Evolutionary conservation across 1,140 invertebrate genomes (phyloP), one percentile per base, ranked within the genome.

Genomic region (Rhagoletis zephyria): DNA sequence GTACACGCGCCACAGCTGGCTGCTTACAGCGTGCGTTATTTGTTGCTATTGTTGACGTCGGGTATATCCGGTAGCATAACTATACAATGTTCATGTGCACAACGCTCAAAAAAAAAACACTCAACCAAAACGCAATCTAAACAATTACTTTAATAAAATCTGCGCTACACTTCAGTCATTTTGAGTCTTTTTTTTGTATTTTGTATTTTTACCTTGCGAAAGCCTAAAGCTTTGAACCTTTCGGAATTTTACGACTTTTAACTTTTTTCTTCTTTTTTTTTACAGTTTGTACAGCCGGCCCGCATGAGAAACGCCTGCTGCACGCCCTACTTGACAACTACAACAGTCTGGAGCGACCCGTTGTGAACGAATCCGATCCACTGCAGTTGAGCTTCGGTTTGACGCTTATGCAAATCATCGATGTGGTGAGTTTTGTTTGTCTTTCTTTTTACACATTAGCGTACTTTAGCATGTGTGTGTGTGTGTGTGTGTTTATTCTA

Each of bases 391-490:
- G 96, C 94, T 98, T 99, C 94, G 98, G 98, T 91, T 96, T 99
- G 93, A 98, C 97, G 90, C 96, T 99, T 90, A 99, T 99, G 96
- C 99, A 99, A 95, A 99, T 99, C 93, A 99, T 99, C 94, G 99
- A 99, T 95, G 98, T 99, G 96, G 99, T 99, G 95, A 96, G 97
- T 96, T 86, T 30, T 88, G 65, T 85, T 19, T 70, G 56, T 48
- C 12, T 87, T 63, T 51, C 74, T 9, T 42, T 56, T 63, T 14
- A 63, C 61, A 63, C n/a, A n/a, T 14, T 30, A 30, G 30, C 30
- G 30, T 30, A 30, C 30, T 30, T 30, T 30, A 30, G 16, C n/a
- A 4, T 63, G 61, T 14, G 61, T 4, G 61, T n/a, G 2, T 56
- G 12, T n/a, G n/a, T 81, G 56, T n/a, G 42, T n/a, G 42, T 16